Base-by-base conservation (phyloP, 1,140 invertebrate genomes). In the Antheraea mylitta region DNA sequence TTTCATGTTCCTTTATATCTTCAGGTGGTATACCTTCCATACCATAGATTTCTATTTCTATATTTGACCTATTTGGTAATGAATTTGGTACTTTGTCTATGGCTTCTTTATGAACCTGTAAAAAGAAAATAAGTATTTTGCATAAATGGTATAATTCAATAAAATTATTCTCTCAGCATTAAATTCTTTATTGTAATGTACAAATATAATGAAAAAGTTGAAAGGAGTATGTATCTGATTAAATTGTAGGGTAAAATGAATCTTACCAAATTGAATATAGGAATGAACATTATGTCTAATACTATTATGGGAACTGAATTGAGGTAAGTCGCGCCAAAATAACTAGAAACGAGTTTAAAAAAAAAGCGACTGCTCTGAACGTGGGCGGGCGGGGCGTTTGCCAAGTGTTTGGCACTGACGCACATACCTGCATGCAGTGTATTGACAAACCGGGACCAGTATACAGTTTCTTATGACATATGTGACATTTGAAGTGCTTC, bases 401-500 rank as follows among this genome's bases (percentile, higher is more conserved):
- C 86, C 89, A 89, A 90, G 64, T 80, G 68, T 68, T 68, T 78
- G 78, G 73, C 70, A 78, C 80, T 73, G 71, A 78, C 92, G 92
- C 65, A 75, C 73, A 53, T 94, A 98, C 97, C 95, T 99, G 99
- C 98, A 99, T 99, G 92, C 99, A 99, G 93, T 99, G 99, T 94
- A 99, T 99, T 75, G 98, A 98, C 64, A 99, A 93, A 42, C 98
- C 98, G 71, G 99, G 98, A 60, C 98, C 99, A 61, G 99, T 99
- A 87, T 99, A 99, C 69, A 99, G 93, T 93, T 99, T 99, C 92
- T 99, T 99, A 93, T 99, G 98, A 94, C 99, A 99, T 89, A 99
- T 99, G 91, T 99, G 98, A 95, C 99, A 99, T 94, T 99, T 99
- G 85, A 99, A 99, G 94, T 99, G 99, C 93, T 99, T 99, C 18